Evolutionary conservation across 2,888 invertebrate species (phyloP).

Genomic region (Antheraea yamamai): DNA sequence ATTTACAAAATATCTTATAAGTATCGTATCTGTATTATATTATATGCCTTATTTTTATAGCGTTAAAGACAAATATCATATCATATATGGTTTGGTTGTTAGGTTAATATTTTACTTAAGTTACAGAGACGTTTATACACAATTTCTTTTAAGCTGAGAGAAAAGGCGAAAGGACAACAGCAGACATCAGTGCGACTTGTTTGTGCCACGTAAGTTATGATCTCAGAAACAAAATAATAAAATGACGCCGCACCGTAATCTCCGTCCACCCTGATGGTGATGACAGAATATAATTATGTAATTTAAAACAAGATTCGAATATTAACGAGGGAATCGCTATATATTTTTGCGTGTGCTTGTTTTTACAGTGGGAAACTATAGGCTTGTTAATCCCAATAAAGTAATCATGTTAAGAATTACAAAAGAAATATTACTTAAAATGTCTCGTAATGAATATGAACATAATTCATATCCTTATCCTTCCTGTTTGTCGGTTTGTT

Average conservation of each 20-base stretch:
- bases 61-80: not conserved
- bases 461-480: no score
- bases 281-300: no score
- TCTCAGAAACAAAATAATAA: slow-evolving; percentile 6
- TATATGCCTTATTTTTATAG: not conserved
- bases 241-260: not conserved
- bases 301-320: no score
- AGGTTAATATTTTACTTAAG: slow-evolving; percentile 47
- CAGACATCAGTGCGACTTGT: slow-evolving; percentile 58
- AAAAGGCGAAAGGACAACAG: slow-evolving; percentile 75
- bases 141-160: slow-evolving; percentile 70
- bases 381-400: no score
- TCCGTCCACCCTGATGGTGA: no score
- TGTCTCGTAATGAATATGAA: no score
- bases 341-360: no score
- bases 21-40: not conserved
- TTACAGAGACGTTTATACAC: slow-evolving; percentile 68
- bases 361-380: no score
- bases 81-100: not conserved
- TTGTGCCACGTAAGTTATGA: slow-evolving; percentile 41
- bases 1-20: slow-evolving; percentile 7
- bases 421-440: no score
- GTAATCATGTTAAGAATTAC: no score
- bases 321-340: no score
- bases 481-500: no score